Conservation (phyloP, 92 coral and sea anemone species). For the Zoanthus gigantus region DNA sequence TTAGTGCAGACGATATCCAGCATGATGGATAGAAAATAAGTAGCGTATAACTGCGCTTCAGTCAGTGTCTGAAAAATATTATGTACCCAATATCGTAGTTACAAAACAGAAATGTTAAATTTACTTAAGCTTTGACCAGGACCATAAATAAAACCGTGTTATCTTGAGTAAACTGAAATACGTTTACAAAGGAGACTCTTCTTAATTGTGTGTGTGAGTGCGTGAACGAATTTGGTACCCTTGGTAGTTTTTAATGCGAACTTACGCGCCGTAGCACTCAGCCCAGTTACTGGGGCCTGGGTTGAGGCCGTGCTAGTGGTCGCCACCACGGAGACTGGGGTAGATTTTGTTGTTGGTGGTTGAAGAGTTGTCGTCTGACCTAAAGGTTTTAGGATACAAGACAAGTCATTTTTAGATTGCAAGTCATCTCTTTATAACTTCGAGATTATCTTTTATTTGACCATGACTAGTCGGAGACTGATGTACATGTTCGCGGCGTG, state of each 20-base stretch:
- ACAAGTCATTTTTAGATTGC: background rate
- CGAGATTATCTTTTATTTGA: background rate
- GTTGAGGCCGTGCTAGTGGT: conserved; percentile 42
- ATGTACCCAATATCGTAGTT: too few species aligned
- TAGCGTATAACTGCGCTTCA: too few species aligned
- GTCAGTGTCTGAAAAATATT: too few species aligned
- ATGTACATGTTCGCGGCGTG: background rate
- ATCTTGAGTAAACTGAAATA: background rate
- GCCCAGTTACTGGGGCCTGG: conserved; percentile 34
- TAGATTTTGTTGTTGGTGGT: conserved; percentile 30
- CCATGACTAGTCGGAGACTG: background rate
- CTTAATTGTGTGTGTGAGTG: background rate
- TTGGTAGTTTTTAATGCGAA: background rate
- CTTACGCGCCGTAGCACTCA: conserved; percentile 34
- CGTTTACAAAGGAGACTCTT: background rate
- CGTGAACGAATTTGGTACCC: background rate
- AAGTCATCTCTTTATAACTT: background rate
- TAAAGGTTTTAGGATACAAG: conserved; percentile 19
- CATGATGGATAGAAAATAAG: too few species aligned
- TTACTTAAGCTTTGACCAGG: too few species aligned
- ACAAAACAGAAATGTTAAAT: too few species aligned
- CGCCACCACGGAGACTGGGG: conserved; percentile 51
- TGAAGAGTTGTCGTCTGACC: conserved; percentile 44
- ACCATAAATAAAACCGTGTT: background rate
- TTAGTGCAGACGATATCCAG: too few species aligned